Conservation (phyloP, 2,888 invertebrate genomes). For the Andrena hattorfiana region DNA sequence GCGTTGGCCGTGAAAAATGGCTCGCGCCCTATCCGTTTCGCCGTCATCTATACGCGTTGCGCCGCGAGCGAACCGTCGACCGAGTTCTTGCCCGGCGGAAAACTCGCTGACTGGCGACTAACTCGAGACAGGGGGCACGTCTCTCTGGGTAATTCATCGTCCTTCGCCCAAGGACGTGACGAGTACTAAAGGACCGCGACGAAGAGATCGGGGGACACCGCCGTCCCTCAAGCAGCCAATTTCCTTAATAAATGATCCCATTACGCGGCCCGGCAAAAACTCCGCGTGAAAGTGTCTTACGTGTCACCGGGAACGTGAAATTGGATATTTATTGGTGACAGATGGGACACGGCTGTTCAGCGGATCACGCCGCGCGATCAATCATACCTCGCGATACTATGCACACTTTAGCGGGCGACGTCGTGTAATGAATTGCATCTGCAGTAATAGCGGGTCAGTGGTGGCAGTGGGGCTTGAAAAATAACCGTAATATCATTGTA, state of each 20-base stretch:
- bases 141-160: slow-evolving; percentile 56
- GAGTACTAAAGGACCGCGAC: slow-evolving; percentile 48
- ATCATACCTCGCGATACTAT: slow-evolving; percentile 81
- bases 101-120: not conserved
- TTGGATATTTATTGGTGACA: slow-evolving; percentile 85
- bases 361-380: slow-evolving; percentile 82
- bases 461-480: slow-evolving; percentile 72
- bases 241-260: slow-evolving; percentile 84
- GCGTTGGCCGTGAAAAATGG: slow-evolving; percentile 63
- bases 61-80: slow-evolving; percentile 12
- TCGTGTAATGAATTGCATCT: slow-evolving; percentile 78
- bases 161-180: slow-evolving; percentile 47
- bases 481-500: slow-evolving; percentile 78
- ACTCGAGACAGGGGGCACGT: slow-evolving; percentile 37
- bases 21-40: slow-evolving; percentile 47
- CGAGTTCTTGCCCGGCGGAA: not conserved
- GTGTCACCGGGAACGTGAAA: slow-evolving; percentile 84
- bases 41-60: slow-evolving; percentile 40
- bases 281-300: slow-evolving; percentile 83
- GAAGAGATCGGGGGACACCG: slow-evolving; percentile 63
- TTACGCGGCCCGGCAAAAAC: slow-evolving; percentile 80
- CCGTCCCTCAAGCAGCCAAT: slow-evolving; percentile 74
- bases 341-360: slow-evolving; percentile 82
- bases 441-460: slow-evolving; percentile 77
- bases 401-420: slow-evolving; percentile 65